These are phyloP conservation scores for Ceramica pisi DNA, from an alignment of 2,888 invertebrate species.

Conservation along the genomic window DNA sequence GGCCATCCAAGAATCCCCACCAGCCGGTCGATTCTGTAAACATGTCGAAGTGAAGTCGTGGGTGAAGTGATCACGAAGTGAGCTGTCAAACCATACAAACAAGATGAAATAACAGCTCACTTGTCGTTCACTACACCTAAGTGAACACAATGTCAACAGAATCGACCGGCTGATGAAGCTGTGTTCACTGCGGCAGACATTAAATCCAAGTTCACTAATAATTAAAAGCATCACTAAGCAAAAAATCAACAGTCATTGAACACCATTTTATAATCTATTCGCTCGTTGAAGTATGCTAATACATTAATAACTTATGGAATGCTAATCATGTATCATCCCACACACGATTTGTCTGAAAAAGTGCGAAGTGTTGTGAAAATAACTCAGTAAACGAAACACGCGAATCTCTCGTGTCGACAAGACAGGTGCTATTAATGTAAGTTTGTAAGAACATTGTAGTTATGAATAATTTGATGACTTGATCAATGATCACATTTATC, in stretches of 20 bases:
- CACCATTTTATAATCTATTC: slow-evolving; percentile 1
- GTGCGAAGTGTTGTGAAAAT: slow-evolving; percentile 43
- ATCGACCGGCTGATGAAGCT: too few relatives aligned
- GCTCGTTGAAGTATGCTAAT: slow-evolving; percentile 31
- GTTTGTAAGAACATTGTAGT: slow-evolving; percentile 9
- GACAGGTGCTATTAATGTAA: slow-evolving; percentile 16
- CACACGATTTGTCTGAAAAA: slow-evolving; percentile 36
- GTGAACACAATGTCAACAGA: too few relatives aligned
- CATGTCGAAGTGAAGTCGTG: too few relatives aligned
- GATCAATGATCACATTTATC: background rate
- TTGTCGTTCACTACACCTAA: too few relatives aligned
- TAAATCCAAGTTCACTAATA: background rate
- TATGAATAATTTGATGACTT: slow-evolving; percentile 18
- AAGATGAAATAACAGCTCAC: too few relatives aligned
- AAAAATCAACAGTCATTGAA: slow-evolving; percentile 23
- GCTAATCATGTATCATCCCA: slow-evolving; percentile 17
- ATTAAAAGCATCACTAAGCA: background rate
- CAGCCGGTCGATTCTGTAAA: too few relatives aligned
- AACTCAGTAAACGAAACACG: slow-evolving; percentile 27
- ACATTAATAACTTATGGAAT: slow-evolving; percentile 18
- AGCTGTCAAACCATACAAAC: too few relatives aligned
- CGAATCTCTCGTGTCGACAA: slow-evolving; percentile 25
- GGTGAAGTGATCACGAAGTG: too few relatives aligned
- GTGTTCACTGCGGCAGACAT: background rate
- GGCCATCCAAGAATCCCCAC: too few relatives aligned